Conservation (phyloP, 2,888 invertebrate genomes). For the Brachypalpus laphriformis region DNA sequence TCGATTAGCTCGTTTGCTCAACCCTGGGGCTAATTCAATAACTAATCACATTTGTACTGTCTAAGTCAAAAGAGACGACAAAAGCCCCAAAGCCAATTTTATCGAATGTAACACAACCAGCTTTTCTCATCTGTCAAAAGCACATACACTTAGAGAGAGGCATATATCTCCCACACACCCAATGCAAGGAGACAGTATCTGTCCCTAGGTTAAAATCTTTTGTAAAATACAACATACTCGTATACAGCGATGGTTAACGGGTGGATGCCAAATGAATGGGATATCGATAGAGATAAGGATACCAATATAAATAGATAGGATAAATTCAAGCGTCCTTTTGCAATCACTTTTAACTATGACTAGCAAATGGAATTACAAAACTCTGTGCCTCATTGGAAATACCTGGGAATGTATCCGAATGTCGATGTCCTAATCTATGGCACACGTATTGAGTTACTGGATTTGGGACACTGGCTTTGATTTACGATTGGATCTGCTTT, state of each 20-base stretch:
- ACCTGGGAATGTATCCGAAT: conserved; percentile 1
- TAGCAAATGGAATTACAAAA: conserved; percentile 9
- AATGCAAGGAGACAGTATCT: background rate
- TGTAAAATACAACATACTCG: background rate
- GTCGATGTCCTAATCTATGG: background rate
- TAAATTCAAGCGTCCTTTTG: background rate
- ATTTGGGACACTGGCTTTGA: background rate
- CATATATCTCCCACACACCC: background rate
- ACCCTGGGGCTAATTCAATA: conserved; percentile 24
- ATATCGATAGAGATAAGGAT: background rate
- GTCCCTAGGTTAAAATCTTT: background rate
- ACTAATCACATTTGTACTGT: conserved; percentile 38
- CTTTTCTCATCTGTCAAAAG: conserved; percentile 10
- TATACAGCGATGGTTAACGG: background rate
- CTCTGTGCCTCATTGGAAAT: background rate
- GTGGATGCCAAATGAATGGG: background rate
- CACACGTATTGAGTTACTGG: background rate
- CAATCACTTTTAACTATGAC: background rate
- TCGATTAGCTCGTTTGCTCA: conserved; percentile 5
- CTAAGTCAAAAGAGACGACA: conserved; percentile 26
- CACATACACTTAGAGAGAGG: background rate
- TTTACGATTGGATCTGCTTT: background rate
- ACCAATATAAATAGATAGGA: background rate
- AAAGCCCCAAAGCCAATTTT: conserved; percentile 10
- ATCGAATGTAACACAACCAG: background rate